Evolutionary conservation across 1,140 invertebrate genomes (phyloP).

Genomic region (Aphis craccivora): DNA sequence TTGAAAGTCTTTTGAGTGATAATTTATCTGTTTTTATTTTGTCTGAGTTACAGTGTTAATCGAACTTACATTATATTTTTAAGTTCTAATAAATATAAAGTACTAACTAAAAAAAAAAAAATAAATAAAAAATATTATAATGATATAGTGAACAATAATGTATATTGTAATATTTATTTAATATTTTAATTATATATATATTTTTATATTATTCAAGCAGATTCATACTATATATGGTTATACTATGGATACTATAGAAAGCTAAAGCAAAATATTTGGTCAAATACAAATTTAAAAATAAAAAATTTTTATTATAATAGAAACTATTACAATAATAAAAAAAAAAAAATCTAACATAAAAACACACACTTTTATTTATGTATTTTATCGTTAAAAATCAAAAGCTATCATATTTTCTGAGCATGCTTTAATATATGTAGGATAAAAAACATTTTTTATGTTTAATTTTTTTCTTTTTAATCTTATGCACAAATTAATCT

Average conservation of each 20-base stretch:
- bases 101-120: background rate
- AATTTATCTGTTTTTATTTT: conserved; percentile 36
- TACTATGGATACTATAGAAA: background rate
- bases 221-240: no score
- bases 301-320: no score
- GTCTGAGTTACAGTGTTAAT: background rate
- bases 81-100: background rate
- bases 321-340: background rate
- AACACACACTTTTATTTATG: background rate
- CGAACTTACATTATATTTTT: background rate
- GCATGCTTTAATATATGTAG: background rate
- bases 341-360: background rate
- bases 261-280: background rate
- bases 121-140: background rate
- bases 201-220: background rate
- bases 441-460: background rate
- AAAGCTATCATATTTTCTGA: background rate
- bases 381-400: background rate
- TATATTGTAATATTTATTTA: background rate
- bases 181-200: background rate
- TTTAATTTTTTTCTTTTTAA: background rate
- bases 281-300: no score
- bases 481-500: background rate
- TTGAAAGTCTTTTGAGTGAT: conserved; percentile 39
- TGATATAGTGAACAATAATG: background rate